Percentiles rank a stretch among this genome's conserved stretches.
These are phyloP conservation scores for Tetranychus truncatus DNA, from an alignment of 2,888 invertebrate genomes.

Conservation along the genomic window DNA sequence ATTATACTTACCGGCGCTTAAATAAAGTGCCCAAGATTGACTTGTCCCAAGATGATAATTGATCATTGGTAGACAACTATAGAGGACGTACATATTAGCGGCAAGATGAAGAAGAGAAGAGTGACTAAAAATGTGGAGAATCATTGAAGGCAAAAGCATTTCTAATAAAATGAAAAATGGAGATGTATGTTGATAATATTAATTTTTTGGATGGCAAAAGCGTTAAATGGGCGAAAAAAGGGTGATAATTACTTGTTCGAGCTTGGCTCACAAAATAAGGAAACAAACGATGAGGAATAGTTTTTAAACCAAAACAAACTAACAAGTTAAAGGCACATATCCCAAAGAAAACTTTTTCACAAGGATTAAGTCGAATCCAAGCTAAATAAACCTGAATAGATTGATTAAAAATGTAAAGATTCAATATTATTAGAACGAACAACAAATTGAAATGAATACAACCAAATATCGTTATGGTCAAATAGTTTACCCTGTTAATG, in stretches of 20 bases:
- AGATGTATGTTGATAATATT: too few relatives aligned
- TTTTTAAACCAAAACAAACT: neutral
- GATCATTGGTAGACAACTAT: conserved; percentile 42
- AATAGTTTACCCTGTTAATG: neutral
- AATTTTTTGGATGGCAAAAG: too few relatives aligned
- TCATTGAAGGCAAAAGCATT: conserved; percentile 62
- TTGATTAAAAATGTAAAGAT: neutral
- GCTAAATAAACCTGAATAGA: neutral
- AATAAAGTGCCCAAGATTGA: conserved; percentile 74
- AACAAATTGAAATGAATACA: neutral
- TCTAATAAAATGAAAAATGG: neutral
- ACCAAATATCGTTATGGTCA: neutral
- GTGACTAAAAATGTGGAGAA: conserved; percentile 87
- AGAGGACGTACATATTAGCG: conserved; percentile 88
- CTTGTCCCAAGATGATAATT: conserved; percentile 62
- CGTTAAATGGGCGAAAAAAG: too few relatives aligned
- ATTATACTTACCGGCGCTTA: conserved; percentile 47
- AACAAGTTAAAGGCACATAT: neutral
- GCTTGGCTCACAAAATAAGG: neutral
- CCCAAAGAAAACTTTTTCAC: conserved; percentile 6
- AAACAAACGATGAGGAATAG: neutral
- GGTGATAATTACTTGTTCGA: neutral
- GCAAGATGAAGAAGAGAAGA: conserved; percentile 64
- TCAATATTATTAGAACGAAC: too few relatives aligned
- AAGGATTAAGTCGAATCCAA: neutral